Percentiles rank a stretch among this genome's conserved stretches.
Conservation (phyloP, 2,113 vertebrate species). For the Paraplagusia blochii region DNA sequence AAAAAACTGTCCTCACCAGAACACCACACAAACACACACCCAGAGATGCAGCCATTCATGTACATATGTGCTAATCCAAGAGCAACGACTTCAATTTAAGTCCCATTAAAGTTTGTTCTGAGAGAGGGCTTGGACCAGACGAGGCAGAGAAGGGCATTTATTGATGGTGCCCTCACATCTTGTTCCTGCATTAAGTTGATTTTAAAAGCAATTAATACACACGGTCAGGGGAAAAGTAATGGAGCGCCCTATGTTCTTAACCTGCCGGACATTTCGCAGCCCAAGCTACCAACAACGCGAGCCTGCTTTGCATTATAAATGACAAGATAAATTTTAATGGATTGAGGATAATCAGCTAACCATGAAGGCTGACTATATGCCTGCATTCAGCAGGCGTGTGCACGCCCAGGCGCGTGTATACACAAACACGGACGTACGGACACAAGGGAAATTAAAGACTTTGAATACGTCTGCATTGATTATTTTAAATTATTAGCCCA, state of each 20-base stretch:
- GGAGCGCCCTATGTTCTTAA: conserved; percentile 96
- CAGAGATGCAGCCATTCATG: conserved; percentile 26
- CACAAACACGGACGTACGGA: conserved; percentile 74
- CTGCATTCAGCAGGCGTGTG: conserved; percentile 39
- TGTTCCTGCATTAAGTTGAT: conserved; percentile 97
- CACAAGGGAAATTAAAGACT: conserved; percentile 99
- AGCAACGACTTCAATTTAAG: conserved; percentile 68
- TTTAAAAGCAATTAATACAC: conserved; percentile 99
- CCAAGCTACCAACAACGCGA: conserved; percentile 88
- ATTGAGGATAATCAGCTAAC: conserved; percentile 99
- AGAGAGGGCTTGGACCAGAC: conserved; percentile 57
- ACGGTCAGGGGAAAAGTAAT: conserved; percentile 96
- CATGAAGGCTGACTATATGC: conserved; percentile 75
- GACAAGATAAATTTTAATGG: conserved; percentile 99
- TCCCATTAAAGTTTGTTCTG: conserved; percentile 72
- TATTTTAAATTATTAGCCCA: conserved; percentile 99
- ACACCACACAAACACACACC: conserved; percentile 10
- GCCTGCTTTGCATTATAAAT: conserved; percentile 99
- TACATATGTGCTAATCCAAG: conserved; percentile 31
- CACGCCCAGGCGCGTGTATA: conserved; percentile 45
- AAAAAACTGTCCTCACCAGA: conserved; percentile 3
- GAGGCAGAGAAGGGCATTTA: conserved; percentile 84
- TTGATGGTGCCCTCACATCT: conserved; percentile 97
- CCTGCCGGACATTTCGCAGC: conserved; percentile 91
- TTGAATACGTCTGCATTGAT: conserved; percentile 99